These are phyloP conservation scores for Deroplatys truncata DNA, from an alignment of 2,888 invertebrate species.

Conservation along the genomic window DNA sequence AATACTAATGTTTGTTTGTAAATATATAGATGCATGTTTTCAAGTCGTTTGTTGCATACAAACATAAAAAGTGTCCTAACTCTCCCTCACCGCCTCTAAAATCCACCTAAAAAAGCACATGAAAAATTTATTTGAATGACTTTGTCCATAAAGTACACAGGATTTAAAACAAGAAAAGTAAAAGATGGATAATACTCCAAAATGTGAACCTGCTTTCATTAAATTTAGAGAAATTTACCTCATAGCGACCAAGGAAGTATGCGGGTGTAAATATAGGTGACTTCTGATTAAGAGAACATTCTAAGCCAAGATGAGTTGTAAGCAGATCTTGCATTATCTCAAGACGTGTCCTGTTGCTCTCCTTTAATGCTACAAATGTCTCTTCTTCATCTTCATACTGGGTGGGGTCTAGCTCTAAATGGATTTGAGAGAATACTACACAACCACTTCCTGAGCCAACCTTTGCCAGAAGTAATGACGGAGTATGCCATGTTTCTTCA, in stretches of 20 bases:
- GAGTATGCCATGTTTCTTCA: constrained; percentile 85
- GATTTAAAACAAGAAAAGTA: no score
- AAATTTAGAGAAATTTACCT: constrained; percentile 50
- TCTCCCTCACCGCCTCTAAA: no score
- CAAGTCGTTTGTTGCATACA: no score
- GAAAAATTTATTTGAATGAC: no score
- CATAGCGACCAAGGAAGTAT: constrained; percentile 77
- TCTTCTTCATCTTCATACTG: constrained; percentile 60
- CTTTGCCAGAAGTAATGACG: constrained; percentile 70
- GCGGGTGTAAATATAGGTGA: constrained; percentile 54
- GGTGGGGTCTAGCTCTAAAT: constrained; percentile 72
- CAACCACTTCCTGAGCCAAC: constrained; percentile 44
- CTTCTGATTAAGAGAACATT: constrained; percentile 46
- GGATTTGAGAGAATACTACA: constrained; percentile 48
- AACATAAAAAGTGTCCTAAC: no score
- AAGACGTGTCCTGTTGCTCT: constrained; percentile 65
- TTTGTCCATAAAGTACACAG: no score
- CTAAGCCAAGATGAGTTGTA: constrained; percentile 63
- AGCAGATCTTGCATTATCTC: constrained; percentile 76
- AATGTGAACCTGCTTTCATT: neutral
- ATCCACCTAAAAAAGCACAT: no score
- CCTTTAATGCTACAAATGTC: constrained; percentile 54
- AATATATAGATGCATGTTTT: no score
- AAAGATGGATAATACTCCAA: neutral
- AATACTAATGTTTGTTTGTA: no score